Evolutionary conservation across 1,140 invertebrate species (phyloP).

Genomic region (Drosophila watanabei): DNA sequence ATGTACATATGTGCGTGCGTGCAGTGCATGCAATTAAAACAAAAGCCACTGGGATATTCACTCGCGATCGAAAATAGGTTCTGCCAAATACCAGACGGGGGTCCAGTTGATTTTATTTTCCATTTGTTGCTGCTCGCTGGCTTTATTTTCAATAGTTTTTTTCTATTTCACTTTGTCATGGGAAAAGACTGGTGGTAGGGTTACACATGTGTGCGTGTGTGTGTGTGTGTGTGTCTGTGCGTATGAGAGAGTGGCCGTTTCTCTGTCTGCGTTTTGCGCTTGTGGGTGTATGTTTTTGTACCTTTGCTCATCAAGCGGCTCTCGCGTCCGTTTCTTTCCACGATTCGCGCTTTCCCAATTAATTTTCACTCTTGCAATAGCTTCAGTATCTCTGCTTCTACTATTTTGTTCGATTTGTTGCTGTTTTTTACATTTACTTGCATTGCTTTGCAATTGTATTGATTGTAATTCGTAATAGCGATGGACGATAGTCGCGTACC

Average conservation of each 20-base stretch:
- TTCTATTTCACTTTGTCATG: slow-evolving; percentile 79
- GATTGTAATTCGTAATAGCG: slow-evolving; percentile 59
- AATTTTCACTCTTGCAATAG: slow-evolving; percentile 26
- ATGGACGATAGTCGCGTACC: slow-evolving; percentile 20
- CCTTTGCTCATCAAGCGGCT: slow-evolving; percentile 63
- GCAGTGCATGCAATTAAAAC: slow-evolving; percentile 31
- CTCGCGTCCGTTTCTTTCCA: slow-evolving; percentile 27
- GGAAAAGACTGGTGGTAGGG: slow-evolving; percentile 45
- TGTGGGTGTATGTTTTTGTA: slow-evolving; percentile 67
- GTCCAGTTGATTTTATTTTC: slow-evolving; percentile 3
- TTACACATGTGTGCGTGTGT: slow-evolving; percentile 34
- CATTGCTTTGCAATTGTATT: slow-evolving; percentile 63
- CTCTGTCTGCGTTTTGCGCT: slow-evolving; percentile 20
- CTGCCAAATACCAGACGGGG: not conserved
- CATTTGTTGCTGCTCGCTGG: slow-evolving; percentile 37
- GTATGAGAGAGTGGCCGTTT: slow-evolving; percentile 34
- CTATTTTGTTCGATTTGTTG: slow-evolving; percentile 38
- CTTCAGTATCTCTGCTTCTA: slow-evolving; percentile 12
- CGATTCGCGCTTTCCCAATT: slow-evolving; percentile 8
- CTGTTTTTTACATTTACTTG: slow-evolving; percentile 50
- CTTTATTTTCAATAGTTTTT: slow-evolving; percentile 37
- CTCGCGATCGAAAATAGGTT: slow-evolving; percentile 11
- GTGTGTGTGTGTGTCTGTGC: slow-evolving; percentile 14
- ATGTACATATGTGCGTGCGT: slow-evolving; percentile 43
- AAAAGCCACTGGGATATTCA: slow-evolving; percentile 5